These are phyloP conservation scores for Fissipunctia ypsillon DNA, from an alignment of 2,888 invertebrate genomes.

Conservation along the genomic window DNA sequence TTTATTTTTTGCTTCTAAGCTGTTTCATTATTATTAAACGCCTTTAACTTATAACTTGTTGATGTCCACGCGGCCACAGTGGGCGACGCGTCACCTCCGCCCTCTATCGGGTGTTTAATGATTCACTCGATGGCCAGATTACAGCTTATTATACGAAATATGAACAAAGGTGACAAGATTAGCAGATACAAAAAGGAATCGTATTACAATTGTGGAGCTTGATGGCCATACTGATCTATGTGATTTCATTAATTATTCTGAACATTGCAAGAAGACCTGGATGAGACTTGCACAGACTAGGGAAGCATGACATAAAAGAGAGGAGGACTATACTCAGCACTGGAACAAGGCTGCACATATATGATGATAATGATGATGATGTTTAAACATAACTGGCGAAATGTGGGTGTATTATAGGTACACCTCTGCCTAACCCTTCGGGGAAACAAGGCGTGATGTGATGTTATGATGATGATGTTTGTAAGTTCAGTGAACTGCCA, in stretches of 20 bases:
- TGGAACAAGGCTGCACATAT: neutral
- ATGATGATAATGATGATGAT: too few species aligned
- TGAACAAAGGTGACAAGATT: conserved; percentile 59
- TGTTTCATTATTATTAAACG: neutral
- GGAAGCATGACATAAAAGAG: neutral
- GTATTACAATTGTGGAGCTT: conserved; percentile 32
- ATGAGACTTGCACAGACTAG: neutral
- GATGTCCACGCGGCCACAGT: conserved; percentile 45
- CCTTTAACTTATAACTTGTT: conserved; percentile 25
- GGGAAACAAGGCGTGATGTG: too few species aligned
- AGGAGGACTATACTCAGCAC: neutral
- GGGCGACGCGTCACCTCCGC: conserved; percentile 79
- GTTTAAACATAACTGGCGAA: too few species aligned
- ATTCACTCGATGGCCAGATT: conserved; percentile 75
- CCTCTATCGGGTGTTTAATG: conserved; percentile 79
- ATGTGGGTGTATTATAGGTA: too few species aligned
- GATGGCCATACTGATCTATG: conserved; percentile 8
- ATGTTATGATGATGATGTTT: neutral
- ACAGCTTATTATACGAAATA: conserved; percentile 60
- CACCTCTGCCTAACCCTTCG: too few species aligned
- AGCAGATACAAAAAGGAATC: conserved; percentile 45
- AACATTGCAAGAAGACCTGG: neutral
- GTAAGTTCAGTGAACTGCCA: neutral
- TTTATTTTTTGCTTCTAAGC: too few species aligned
- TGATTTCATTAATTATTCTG: neutral